Evolutionary conservation across 1,140 invertebrate species (phyloP).

Genomic region (Ips typographus): DNA sequence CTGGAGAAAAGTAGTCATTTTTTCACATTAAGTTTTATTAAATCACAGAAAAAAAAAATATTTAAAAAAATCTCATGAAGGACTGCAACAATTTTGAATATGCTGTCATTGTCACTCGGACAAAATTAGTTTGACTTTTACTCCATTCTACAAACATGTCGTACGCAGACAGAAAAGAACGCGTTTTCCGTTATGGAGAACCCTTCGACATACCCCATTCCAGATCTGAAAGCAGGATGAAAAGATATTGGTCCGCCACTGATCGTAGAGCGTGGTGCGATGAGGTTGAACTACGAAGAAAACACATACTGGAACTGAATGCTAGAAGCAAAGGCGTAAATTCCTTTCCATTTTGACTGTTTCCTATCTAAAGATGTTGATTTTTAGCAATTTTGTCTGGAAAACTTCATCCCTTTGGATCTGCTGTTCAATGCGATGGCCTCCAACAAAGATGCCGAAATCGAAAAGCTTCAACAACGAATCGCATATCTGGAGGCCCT

Average conservation of each 20-base stretch:
- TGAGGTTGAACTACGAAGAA: conserved; percentile 42
- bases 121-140: too few relatives aligned
- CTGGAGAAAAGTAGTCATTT: conserved; percentile 41
- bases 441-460: conserved; percentile 53
- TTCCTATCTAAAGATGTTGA: background rate
- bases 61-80: too few relatives aligned
- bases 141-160: conserved; percentile 30
- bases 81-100: too few relatives aligned
- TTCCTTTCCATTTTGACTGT: background rate
- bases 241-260: conserved; percentile 44
- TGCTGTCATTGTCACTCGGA: too few relatives aligned
- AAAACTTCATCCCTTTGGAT: conserved; percentile 54
- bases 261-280: conserved; percentile 47
- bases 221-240: conserved; percentile 46
- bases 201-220: conserved; percentile 32
- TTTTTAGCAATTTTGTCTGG: conserved; percentile 34
- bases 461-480: conserved; percentile 52
- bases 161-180: conserved; percentile 42
- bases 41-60: too few relatives aligned
- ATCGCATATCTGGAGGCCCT: conserved; percentile 46
- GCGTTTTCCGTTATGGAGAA: conserved; percentile 36
- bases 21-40: background rate
- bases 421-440: conserved; percentile 56
- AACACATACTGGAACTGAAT: conserved; percentile 46
- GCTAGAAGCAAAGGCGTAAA: conserved; percentile 29